phyloP scores from a whole-genome alignment of 2,797 vertebrate genomes.

The Heliangelus exortis region DNA sequence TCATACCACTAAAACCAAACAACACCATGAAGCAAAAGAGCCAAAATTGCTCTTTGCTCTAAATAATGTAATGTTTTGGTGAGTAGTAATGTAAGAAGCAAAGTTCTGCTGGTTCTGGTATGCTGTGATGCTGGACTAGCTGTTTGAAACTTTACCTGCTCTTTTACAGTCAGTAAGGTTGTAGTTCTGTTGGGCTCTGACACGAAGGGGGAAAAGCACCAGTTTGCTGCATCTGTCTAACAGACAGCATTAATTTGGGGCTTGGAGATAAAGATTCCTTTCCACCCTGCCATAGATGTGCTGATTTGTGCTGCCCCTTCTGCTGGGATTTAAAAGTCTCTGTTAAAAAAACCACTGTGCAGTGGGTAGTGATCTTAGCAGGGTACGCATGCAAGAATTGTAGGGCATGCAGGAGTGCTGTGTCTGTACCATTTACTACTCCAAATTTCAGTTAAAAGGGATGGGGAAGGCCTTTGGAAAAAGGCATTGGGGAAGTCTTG shows the following conservation, averaged over 20 bases:
- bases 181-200: background rate
- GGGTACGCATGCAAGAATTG: background rate
- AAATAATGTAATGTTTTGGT: background rate
- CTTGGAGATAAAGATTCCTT: background rate
- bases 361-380: background rate
- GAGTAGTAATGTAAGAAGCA: background rate
- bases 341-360: background rate
- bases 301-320: background rate
- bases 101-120: background rate
- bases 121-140: background rate
- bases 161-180: background rate
- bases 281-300: background rate
- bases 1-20: background rate
- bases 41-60: background rate
- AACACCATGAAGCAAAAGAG: background rate
- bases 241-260: background rate
- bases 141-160: background rate
- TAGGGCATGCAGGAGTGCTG: background rate
- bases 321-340: background rate
- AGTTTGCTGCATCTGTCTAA: background rate
- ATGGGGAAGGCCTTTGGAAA: background rate
- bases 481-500: background rate
- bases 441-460: background rate
- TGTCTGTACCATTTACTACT: background rate
- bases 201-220: background rate